Conservation (phyloP, 1,140 invertebrate species). For the Zaprionus ornatus region DNA sequence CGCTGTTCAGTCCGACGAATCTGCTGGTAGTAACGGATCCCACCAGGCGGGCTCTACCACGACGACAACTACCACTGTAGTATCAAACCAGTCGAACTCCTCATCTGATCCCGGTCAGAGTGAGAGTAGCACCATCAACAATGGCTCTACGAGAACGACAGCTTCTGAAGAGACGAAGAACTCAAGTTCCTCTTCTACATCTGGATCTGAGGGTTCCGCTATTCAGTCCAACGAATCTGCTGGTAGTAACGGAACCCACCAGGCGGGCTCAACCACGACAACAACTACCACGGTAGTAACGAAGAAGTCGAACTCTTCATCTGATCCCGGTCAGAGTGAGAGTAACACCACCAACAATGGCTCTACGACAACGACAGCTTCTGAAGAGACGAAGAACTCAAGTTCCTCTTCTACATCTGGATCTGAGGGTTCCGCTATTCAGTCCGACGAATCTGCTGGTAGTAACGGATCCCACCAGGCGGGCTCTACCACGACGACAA, state of each 20-base stretch:
- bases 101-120: neutral
- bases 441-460: neutral
- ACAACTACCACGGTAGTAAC: slow-evolving; percentile 4
- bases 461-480: neutral
- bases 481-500: slow-evolving; percentile 5
- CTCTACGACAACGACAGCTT: neutral
- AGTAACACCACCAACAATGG: neutral
- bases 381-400: neutral
- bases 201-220: neutral
- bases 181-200: neutral
- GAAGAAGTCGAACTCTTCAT: neutral
- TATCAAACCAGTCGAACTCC: neutral
- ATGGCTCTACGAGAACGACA: slow-evolving; percentile 21
- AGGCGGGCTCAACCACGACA: slow-evolving; percentile 6
- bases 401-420: neutral
- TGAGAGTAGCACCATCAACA: neutral
- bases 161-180: slow-evolving; percentile 1
- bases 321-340: neutral
- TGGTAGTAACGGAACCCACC: neutral
- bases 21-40: neutral
- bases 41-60: slow-evolving; percentile 1
- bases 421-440: neutral
- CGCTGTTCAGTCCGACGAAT: neutral
- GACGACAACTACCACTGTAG: neutral
- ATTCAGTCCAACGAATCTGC: neutral